Conservation (phyloP, 2,113 vertebrate genomes). For the Aleadryas rufinucha region DNA sequence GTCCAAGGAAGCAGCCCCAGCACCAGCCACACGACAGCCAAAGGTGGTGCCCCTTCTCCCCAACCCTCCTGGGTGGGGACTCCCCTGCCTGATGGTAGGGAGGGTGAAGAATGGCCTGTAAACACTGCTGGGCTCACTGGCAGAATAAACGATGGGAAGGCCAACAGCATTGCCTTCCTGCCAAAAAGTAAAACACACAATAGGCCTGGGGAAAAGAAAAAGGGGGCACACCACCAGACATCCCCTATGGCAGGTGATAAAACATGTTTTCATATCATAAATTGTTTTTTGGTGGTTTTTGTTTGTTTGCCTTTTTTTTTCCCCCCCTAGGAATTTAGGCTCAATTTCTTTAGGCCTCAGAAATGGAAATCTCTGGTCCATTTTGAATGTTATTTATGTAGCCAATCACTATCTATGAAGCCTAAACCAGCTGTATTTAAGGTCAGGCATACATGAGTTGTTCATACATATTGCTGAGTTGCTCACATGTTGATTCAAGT, state of each 20-base stretch:
- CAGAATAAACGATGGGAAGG: not conserved
- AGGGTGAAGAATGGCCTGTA: not conserved
- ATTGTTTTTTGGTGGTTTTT: not conserved
- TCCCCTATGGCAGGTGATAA: not conserved
- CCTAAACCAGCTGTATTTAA: not conserved
- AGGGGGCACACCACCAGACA: not conserved
- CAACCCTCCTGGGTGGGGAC: not conserved
- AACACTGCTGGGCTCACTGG: not conserved
- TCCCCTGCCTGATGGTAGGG: not conserved
- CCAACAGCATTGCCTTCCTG: not conserved
- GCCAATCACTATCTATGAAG: not conserved
- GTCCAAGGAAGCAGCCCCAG: not conserved
- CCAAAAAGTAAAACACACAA: not conserved
- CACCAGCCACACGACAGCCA: not conserved
- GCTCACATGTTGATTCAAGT: not conserved
- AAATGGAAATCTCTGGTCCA: not conserved
- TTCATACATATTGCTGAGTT: not conserved
- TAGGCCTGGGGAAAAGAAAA: not conserved
- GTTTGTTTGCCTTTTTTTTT: not conserved
- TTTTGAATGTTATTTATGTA: not conserved
- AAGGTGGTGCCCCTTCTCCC: not conserved
- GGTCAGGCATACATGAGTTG: not conserved
- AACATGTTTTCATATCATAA: not conserved
- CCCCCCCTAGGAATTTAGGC: not conserved
- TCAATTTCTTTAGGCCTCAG: not conserved